Evolutionary conservation across 2,113 vertebrate genomes (phyloP), one percentile per base, ranked within the genome.

Genomic region (Monarcha castaneiventris): DNA sequence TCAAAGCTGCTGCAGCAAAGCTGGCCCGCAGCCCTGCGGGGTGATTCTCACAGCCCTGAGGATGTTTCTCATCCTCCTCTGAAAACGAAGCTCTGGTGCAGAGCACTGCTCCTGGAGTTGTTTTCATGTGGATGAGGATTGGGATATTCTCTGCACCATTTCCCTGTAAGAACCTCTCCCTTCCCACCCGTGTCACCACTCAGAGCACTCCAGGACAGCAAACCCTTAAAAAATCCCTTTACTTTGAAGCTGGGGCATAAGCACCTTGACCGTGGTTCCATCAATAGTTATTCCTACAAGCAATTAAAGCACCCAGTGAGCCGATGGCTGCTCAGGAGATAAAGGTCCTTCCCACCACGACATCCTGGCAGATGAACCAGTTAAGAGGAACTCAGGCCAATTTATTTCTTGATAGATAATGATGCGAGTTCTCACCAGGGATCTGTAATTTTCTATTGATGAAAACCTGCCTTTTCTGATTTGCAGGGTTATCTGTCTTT

Each of bases 361-460:
- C 81, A 87, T 35, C 85, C 84, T 1, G 0, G 83, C 90, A 77
- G 93, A 95, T 76, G 91, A 96, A 35, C 89, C 83, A 74, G 94
- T 90, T 96, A 88, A 92, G 89, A 92, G 85, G 68, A 88, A 6
- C 87, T 84, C 84, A 33, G 90, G 89, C 90, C 94, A 95, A 97
- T 97, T 96, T 97, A 77, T 66, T 94, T 85, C 92, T 71, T 97
- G 95, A 97, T 95, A 96, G 96, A 97, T 97, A 97, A 97, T 87
- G 95, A 97, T 93, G 83, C 30, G 82, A 94, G 87, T 59, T 87
- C 95, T 93, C 95, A 89, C 93, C 69, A 17, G 97, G 96, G 96
- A 97, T 94, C 82, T 94, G 82, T 93, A 95, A 97, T 97, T 97
- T 97, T 93, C 97, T 89, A 27, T 92, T 96, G 97, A 97, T 97